Percentiles rank a stretch among this genome's conserved stretches.
phyloP scores from a whole-genome alignment of 2,113 vertebrate species.

The Saimiri boliviensis region DNA sequence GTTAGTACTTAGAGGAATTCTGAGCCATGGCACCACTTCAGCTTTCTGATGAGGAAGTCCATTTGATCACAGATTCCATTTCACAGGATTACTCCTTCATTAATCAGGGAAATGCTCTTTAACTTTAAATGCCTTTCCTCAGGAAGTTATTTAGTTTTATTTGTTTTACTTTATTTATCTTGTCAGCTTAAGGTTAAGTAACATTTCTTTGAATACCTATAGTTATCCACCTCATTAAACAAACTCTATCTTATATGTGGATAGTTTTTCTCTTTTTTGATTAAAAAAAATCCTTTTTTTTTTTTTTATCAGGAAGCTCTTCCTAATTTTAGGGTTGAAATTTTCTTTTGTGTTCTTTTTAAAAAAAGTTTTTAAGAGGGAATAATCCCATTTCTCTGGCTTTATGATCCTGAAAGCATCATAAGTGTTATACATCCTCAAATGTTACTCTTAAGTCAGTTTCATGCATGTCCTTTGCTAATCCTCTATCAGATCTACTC shows the following conservation, averaged over 20 bases:
- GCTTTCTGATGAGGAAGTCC: not conserved
- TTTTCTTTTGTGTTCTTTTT: constrained; percentile 63
- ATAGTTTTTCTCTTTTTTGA: not conserved
- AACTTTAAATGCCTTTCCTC: constrained; percentile 42
- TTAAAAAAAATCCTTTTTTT: no score
- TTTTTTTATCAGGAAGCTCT: constrained; percentile 43
- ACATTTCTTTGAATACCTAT: constrained; percentile 36
- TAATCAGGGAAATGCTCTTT: constrained; percentile 47
- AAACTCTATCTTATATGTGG: constrained; percentile 40
- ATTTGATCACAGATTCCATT: not conserved
- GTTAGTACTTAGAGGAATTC: not conserved
- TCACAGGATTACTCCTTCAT: not conserved
- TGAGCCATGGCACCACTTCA: not conserved
- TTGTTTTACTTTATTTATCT: constrained; percentile 38
- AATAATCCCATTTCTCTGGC: constrained; percentile 28
- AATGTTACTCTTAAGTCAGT: constrained; percentile 16
- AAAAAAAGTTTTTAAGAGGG: constrained; percentile 36
- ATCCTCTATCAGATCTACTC: not conserved
- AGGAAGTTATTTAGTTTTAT: constrained; percentile 19
- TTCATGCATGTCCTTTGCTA: not conserved
- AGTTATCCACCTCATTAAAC: constrained; percentile 65
- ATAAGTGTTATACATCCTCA: constrained; percentile 18
- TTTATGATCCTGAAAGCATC: not conserved
- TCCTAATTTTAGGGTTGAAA: constrained; percentile 65
- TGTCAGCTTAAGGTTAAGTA: constrained; percentile 59